Evolutionary conservation across 2,888 invertebrate species (phyloP).

Genomic region (Eupithecia centaureata): DNA sequence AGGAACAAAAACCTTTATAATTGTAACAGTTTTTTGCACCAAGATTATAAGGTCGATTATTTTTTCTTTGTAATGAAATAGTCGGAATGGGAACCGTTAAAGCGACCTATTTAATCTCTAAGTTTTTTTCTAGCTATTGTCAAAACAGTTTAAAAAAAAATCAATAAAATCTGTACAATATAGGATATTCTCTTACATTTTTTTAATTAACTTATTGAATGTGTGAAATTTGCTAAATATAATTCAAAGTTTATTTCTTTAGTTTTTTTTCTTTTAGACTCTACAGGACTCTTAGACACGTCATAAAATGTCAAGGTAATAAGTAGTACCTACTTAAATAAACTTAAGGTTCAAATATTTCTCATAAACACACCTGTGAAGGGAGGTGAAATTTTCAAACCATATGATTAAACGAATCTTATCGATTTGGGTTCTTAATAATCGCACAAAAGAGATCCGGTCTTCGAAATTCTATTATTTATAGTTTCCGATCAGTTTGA

Average conservation of each 20-base stretch:
- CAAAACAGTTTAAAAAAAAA: neutral
- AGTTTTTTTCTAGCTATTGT: conserved; percentile 7
- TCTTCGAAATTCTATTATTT: conserved; percentile 80
- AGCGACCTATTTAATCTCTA: conserved; percentile 25
- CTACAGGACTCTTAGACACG: no score
- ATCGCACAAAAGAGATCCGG: conserved; percentile 82
- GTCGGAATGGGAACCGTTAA: conserved; percentile 58
- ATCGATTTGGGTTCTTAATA: conserved; percentile 81
- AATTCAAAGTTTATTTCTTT: neutral
- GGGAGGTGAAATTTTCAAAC: conserved; percentile 68
- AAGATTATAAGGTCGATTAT: conserved; percentile 81
- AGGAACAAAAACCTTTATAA: conserved; percentile 80
- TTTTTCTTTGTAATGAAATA: conserved; percentile 64
- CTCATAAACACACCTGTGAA: conserved; percentile 65
- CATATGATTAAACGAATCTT: conserved; percentile 78
- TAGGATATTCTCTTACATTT: no score
- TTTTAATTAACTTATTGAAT: no score
- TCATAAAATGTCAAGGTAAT: neutral
- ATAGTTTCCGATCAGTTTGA: conserved; percentile 82
- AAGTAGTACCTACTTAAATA: neutral
- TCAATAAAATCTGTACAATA: neutral
- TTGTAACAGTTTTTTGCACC: conserved; percentile 80
- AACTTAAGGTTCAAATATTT: neutral
- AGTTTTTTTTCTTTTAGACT: neutral
- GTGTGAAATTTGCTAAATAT: no score